Evolutionary conservation across 2,113 vertebrate species (phyloP).

Genomic region (Scomber colias): DNA sequence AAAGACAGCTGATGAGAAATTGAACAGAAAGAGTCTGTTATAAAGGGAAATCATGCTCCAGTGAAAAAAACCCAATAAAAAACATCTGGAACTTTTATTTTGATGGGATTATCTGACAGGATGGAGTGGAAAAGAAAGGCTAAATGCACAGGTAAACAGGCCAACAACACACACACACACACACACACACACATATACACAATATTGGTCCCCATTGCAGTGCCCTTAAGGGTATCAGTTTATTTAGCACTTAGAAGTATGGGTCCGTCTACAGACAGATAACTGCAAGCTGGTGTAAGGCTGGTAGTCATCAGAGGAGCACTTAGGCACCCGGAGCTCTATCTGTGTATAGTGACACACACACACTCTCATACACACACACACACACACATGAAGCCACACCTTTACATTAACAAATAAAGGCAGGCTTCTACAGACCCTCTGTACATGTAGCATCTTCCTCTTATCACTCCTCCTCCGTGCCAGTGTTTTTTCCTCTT

Average conservation of each 20-base stretch:
- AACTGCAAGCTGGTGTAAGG: slow-evolving; percentile 74
- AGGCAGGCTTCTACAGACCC: background rate
- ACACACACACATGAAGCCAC: slow-evolving; percentile 13
- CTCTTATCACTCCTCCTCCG: slow-evolving; percentile 34
- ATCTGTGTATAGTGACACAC: slow-evolving; percentile 22
- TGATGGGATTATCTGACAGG: slow-evolving; percentile 9
- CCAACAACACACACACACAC: background rate
- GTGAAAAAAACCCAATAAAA: background rate
- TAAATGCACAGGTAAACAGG: slow-evolving; percentile 39
- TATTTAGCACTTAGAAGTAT: slow-evolving; percentile 66
- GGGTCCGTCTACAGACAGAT: slow-evolving; percentile 64
- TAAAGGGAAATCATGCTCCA: slow-evolving; percentile 6
- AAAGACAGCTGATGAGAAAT: background rate
- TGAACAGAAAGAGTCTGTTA: slow-evolving; percentile 5
- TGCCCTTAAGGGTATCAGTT: slow-evolving; percentile 58
- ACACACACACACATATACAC: slow-evolving; percentile 17
- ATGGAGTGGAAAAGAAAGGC: slow-evolving; percentile 30
- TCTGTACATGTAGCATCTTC: slow-evolving; percentile 46
- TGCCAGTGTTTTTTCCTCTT: background rate
- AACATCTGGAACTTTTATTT: slow-evolving; percentile 5
- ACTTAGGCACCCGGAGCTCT: slow-evolving; percentile 47
- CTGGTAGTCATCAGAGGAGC: slow-evolving; percentile 67
- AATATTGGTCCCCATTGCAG: slow-evolving; percentile 59
- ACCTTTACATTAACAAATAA: background rate
- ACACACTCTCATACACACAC: background rate